Percentiles rank a stretch among this genome's conserved stretches.
These are phyloP conservation scores for Eristalis tenax DNA, from an alignment of 2,888 invertebrate genomes.

Conservation along the genomic window DNA sequence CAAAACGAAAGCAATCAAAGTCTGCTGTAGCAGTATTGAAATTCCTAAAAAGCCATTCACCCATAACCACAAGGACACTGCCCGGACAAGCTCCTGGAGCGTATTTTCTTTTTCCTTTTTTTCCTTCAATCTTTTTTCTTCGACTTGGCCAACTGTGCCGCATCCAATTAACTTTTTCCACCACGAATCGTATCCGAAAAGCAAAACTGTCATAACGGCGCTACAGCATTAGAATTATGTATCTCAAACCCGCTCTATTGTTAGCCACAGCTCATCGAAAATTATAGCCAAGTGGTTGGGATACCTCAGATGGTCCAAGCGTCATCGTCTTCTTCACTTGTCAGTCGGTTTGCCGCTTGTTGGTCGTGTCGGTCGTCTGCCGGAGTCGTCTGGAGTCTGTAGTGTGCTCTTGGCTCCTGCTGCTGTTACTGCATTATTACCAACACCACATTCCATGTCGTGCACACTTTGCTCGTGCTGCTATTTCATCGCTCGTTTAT, in stretches of 20 bases:
- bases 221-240: conserved; percentile 64
- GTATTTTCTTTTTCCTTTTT: background rate
- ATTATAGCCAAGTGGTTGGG: conserved; percentile 62
- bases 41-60: conserved; percentile 55
- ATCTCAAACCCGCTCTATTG: conserved; percentile 59
- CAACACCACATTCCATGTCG: conserved; percentile 61
- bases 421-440: conserved; percentile 46
- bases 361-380: background rate
- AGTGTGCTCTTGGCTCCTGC: conserved; percentile 22
- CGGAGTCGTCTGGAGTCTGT: background rate
- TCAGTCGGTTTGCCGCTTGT: background rate
- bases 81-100: background rate
- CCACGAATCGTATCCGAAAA: conserved; percentile 40
- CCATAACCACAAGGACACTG: conserved; percentile 60
- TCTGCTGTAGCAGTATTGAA: conserved; percentile 7
- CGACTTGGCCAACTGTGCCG: conserved; percentile 59
- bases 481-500: conserved; percentile 44
- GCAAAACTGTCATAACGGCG: conserved; percentile 70
- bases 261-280: conserved; percentile 65
- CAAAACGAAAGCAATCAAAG: background rate
- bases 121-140: conserved; percentile 10
- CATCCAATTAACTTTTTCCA: conserved; percentile 67
- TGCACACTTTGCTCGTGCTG: conserved; percentile 55
- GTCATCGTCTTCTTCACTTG: conserved; percentile 3
- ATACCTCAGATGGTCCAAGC: conserved; percentile 53